Evolutionary conservation across 2,888 invertebrate species (phyloP), one percentile per base, ranked within the genome.

Genomic region (Andrena hattorfiana): DNA sequence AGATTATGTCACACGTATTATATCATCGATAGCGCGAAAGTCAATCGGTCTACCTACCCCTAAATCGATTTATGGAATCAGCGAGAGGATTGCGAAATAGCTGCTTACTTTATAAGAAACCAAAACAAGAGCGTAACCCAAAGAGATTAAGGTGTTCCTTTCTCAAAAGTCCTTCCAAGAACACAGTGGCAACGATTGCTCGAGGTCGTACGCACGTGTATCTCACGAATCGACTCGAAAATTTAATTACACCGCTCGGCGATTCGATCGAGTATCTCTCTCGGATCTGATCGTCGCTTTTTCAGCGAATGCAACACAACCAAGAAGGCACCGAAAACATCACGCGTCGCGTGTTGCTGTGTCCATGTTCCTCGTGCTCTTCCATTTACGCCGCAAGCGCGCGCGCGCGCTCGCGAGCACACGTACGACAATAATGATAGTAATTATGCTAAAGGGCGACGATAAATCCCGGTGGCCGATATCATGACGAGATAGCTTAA

Each of bases 401-500:
- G 32, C 8, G 32, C 6, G 71, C 56, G 32, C 8, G 32, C 0
- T 68, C 49, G 72, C 63, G 32, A 67, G 54, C 62, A 64, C 56
- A 59, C 68, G 75, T 60, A 73, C 63, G 67, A 77, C 86, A 87
- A 81, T 87, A 85, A 87, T 86, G 83, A 85, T 85, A 86, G 86
- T 85, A 81, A 87, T 87, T 87, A 87, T 85, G 85, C 81, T 83
- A 85, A 86, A 86, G 86, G 84, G 80, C 76, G 78, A 78, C 85
- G 86, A 86, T 86, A 87, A 87, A 86, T 86, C 66, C 71, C 54
- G n/a, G 63, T 13, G 71, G 71, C 51, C 51, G 86, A 86, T 87
- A 86, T 82, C 82, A 82, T 72, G 68, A 70, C 84, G 60, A 84
- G 84, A 84, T 83, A 84, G 56, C 70, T 74, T 59, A 75, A 86